Evolutionary conservation across 2,888 invertebrate genomes (phyloP).

Genomic region (Cheilosia variabilis): DNA sequence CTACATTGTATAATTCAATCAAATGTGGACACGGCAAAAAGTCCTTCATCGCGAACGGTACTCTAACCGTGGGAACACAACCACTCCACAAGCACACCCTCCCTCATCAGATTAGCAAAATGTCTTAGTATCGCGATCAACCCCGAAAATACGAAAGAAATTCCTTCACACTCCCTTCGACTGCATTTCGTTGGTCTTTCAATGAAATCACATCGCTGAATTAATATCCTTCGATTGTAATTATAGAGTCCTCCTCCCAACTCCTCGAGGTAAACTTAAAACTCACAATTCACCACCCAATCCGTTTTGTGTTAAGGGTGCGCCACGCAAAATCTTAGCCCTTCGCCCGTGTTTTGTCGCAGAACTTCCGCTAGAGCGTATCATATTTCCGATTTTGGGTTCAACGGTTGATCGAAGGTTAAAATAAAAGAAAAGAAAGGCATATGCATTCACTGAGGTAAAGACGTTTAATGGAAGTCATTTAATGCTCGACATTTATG

Average conservation of each 20-base stretch:
- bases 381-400: slow-evolving; percentile 53
- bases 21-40: slow-evolving; percentile 25
- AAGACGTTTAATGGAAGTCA: slow-evolving; percentile 49
- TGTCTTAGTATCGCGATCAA: slow-evolving; percentile 8
- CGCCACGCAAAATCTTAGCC: slow-evolving; percentile 29
- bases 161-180: slow-evolving; percentile 37
- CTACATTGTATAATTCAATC: slow-evolving; percentile 6
- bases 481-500: slow-evolving; percentile 54
- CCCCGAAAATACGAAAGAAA: slow-evolving; percentile 35
- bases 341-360: slow-evolving; percentile 27
- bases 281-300: slow-evolving; percentile 35
- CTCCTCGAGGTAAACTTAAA: slow-evolving; percentile 17
- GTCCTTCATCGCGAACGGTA: slow-evolving; percentile 8
- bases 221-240: slow-evolving; percentile 25
- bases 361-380: slow-evolving; percentile 45
- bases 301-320: slow-evolving; percentile 45
- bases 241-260: slow-evolving; percentile 42
- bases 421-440: slow-evolving; percentile 41
- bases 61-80: slow-evolving; percentile 51
- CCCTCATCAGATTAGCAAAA: slow-evolving; percentile 39
- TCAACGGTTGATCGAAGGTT: slow-evolving; percentile 46
- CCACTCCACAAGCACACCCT: slow-evolving; percentile 35
- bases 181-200: slow-evolving; percentile 22
- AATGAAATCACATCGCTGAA: slow-evolving; percentile 22
- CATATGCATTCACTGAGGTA: slow-evolving; percentile 16